Conservation (phyloP, 1,140 invertebrate genomes). For the Pseudomyrmex gracilis region DNA sequence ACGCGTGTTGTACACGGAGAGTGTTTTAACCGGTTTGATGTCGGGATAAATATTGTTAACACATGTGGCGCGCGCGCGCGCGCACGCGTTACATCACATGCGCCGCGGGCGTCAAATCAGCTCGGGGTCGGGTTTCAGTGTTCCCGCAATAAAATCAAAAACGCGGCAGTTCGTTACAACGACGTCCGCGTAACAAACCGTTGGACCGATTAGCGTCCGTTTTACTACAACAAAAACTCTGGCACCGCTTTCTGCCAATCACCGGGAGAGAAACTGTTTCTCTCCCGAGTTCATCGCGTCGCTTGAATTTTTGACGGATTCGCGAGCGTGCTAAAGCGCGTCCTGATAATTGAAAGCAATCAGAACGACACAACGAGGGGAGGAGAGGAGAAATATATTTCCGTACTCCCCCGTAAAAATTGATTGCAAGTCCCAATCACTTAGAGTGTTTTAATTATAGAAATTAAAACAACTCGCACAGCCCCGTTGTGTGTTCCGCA, state of each 20-base stretch:
- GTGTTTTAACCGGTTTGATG: constrained; percentile 36
- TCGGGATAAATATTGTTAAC: constrained; percentile 61
- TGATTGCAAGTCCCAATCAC: background rate
- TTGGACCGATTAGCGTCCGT: constrained; percentile 38
- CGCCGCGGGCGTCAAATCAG: constrained; percentile 5
- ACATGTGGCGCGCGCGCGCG: constrained; percentile 36
- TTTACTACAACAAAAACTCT: constrained; percentile 54
- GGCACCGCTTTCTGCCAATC: constrained; percentile 20
- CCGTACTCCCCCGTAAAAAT: background rate
- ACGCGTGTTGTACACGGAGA: constrained; percentile 6
- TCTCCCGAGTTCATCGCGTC: constrained; percentile 14
- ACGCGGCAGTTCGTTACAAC: background rate
- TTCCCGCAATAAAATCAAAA: background rate
- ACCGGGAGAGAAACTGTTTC: constrained; percentile 20
- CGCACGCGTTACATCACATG: background rate
- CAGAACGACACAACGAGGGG: background rate
- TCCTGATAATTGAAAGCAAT: background rate
- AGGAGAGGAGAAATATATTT: no score
- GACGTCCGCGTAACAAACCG: no score
- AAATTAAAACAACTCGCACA: background rate
- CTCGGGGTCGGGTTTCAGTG: constrained; percentile 11
- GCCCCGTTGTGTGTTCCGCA: background rate
- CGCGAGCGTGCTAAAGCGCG: background rate
- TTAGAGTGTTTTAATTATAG: background rate
- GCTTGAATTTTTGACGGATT: constrained; percentile 17